Percentiles rank a stretch among this genome's conserved stretches.
Evolutionary conservation across 1,140 invertebrate genomes (phyloP).

Genomic region (Potamilus streckersoni): DNA sequence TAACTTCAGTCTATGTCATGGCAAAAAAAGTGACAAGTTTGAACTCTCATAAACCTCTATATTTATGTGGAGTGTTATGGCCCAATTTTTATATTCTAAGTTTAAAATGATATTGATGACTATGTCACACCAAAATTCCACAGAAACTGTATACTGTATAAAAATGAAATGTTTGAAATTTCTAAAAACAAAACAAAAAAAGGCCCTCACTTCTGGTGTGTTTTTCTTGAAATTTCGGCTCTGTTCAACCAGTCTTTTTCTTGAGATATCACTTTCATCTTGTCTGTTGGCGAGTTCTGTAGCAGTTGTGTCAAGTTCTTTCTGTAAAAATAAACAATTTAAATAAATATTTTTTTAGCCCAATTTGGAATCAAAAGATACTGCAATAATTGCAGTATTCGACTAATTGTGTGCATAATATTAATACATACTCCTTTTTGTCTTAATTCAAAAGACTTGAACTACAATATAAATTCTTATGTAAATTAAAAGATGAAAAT

Average conservation of each 20-base stretch:
- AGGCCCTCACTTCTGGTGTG: constrained; percentile 68
- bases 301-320: constrained; percentile 71
- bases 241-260: constrained; percentile 71
- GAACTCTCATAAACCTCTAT: not conserved
- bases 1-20: no score
- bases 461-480: no score
- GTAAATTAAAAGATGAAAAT: no score
- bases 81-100: not conserved
- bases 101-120: not conserved
- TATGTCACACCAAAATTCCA: not conserved
- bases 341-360: not conserved
- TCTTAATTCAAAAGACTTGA: no score
- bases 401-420: no score
- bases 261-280: constrained; percentile 71
- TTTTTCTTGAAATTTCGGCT: constrained; percentile 73
- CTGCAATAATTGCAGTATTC: no score
- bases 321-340: constrained; percentile 63
- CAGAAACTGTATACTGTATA: no score
- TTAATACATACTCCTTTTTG: no score
- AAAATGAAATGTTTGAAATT: no score
- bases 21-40: not conserved
- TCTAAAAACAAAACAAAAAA: not conserved
- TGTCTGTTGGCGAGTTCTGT: constrained; percentile 71
- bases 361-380: no score
- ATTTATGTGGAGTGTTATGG: not conserved